Base-by-base conservation (phyloP, 2,888 invertebrate species). In the Silvanus unidentatus region DNA sequence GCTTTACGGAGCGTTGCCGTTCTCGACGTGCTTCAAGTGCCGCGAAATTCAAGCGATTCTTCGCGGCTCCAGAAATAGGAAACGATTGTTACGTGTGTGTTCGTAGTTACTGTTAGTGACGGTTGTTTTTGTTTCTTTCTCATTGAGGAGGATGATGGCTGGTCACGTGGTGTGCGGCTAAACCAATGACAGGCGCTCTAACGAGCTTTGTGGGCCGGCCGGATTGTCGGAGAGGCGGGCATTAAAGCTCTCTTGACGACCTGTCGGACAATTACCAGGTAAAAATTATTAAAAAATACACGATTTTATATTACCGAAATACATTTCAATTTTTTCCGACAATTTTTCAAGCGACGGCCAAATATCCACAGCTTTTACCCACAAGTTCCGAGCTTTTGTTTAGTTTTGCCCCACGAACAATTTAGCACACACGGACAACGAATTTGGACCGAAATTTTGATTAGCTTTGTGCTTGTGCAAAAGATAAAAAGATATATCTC, bases 51-150 rank as follows among this genome's bases (percentile, higher is more conserved):
- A 54, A 59, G 60, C 63, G 60, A 60, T 60, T 54, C 61, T 60
- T 57, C 62, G 58, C 62, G 65, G 52, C 52, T 50, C 55, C 63
- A 67, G 68, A 68, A 68, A 66, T 65, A 65, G 69, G 66, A 69
- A 69, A 69, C 71, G 70, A 66, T 70, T 69, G 70, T 71, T 69
- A 68, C 68, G 68, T 69, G 69, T 66, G 62, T 65, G 66, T 66
- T 65, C 66, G 66, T 63, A 68, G 70, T 70, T 68, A 71, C 69
- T 70, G 70, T 68, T 69, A 66, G 69, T 65, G 69, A 68, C 64
- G 68, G 66, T 73, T 72, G 71, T 72, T 72, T 72, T 72, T 72
- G 71, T 72, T 73, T 71, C 71, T 71, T 71, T 70, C 69, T 64
- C 66, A 65, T 66, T 64, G 68, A 69, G 68, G 70, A 68, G 69